Evolutionary conservation across 2,113 vertebrate species (phyloP).

Genomic region (Nycticorax nycticorax): DNA sequence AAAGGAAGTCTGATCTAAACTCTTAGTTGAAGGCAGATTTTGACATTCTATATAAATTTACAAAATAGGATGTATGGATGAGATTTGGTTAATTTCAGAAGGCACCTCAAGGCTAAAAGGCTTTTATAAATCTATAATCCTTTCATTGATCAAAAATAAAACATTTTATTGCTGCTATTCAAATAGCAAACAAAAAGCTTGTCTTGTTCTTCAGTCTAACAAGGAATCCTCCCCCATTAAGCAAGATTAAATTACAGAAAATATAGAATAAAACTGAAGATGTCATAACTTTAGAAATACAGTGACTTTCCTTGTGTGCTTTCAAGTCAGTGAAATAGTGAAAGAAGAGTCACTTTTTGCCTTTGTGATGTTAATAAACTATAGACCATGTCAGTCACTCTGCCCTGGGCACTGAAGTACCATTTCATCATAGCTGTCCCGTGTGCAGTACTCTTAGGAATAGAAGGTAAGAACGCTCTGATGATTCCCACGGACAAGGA

Average conservation of each 20-base stretch:
- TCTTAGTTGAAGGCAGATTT: not conserved
- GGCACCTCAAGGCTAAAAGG: not conserved
- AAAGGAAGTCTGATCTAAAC: constrained; percentile 75
- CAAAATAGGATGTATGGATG: constrained; percentile 77
- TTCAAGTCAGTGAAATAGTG: constrained; percentile 78
- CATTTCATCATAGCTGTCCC: constrained; percentile 50
- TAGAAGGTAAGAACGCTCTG: constrained; percentile 99
- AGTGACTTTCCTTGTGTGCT: constrained; percentile 80
- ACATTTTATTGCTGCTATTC: not conserved
- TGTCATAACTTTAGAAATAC: constrained; percentile 65
- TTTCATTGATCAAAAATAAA: not conserved
- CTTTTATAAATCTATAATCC: not conserved
- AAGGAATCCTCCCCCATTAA: not conserved
- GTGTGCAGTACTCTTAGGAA: constrained; percentile 78
- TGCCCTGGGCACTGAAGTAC: constrained; percentile 70
- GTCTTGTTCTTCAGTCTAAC: not conserved
- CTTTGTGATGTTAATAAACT: constrained; percentile 67
- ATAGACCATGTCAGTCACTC: constrained; percentile 57
- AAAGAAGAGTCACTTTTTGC: constrained; percentile 78
- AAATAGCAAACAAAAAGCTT: not conserved
- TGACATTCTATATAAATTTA: constrained; percentile 69
- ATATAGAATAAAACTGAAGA: not conserved
- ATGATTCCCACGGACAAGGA: constrained; percentile 96
- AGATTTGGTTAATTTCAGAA: constrained; percentile 78
- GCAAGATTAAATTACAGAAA: not conserved